A percentile compares a stretch with the other conserved stretches of the same genome.
Evolutionary conservation across 2,113 vertebrate species (phyloP).

Genomic region (Pseudopodoces humilis): DNA sequence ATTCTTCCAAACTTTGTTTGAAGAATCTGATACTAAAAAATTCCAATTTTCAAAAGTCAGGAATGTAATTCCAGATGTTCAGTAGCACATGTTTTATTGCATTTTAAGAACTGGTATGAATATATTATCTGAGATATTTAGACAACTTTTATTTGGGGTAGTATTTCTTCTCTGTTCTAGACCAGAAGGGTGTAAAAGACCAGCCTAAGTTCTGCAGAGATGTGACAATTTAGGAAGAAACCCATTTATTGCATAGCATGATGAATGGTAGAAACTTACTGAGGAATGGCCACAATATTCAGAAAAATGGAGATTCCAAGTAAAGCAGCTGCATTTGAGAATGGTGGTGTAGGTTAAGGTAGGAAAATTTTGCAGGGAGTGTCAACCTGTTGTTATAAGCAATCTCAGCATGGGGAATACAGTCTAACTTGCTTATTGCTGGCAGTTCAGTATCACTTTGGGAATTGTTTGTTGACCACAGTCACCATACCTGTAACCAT

Average conservation of each 20-base stretch:
- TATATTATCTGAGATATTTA: background rate
- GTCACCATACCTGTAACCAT: background rate
- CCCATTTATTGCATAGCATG: background rate
- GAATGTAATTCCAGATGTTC: background rate
- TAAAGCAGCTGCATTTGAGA: background rate
- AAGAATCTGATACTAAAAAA: background rate
- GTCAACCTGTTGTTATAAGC: background rate
- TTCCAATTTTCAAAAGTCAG: background rate
- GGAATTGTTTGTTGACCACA: background rate
- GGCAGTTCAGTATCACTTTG: background rate
- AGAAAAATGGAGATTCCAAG: background rate
- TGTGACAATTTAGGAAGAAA: background rate
- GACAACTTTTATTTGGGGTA: background rate
- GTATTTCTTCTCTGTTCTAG: background rate
- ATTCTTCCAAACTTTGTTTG: background rate
- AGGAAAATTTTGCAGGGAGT: background rate
- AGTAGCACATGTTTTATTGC: background rate
- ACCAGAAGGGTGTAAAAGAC: background rate
- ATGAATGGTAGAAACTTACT: background rate
- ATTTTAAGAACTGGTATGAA: background rate
- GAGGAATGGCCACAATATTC: background rate
- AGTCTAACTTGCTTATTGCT: background rate
- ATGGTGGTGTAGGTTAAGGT: background rate
- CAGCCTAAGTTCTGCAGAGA: background rate
- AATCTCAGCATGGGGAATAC: background rate